Conservation (phyloP, 2,113 vertebrate genomes). For the Haemorhous mexicanus region DNA sequence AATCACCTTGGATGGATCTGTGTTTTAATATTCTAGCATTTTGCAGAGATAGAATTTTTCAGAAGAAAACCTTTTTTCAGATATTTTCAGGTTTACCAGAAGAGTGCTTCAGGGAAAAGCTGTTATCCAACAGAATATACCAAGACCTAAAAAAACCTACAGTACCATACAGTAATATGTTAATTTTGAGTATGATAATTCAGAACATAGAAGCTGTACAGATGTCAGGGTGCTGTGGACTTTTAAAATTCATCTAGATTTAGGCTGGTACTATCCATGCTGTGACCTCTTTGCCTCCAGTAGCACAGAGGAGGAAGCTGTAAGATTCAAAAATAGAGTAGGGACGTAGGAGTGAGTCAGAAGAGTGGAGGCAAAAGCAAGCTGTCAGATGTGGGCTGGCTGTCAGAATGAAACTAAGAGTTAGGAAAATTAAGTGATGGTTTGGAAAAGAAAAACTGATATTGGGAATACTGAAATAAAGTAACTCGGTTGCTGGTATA, state of each 20-base stretch:
- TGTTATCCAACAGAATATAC: not conserved
- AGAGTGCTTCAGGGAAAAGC: not conserved
- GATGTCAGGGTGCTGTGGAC: not conserved
- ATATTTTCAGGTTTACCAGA: not conserved
- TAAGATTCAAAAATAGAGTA: conserved; percentile 24
- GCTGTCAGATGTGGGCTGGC: conserved; percentile 43
- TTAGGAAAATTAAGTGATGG: conserved; percentile 3
- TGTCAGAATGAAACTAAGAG: conserved; percentile 23
- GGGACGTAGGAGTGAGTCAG: conserved; percentile 33
- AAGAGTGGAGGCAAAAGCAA: conserved; percentile 35
- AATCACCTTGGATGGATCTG: not conserved
- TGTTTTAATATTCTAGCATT: not conserved
- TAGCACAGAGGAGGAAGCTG: conserved; percentile 1
- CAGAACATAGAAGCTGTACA: not conserved
- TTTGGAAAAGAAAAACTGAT: not conserved
- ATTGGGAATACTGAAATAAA: not conserved
- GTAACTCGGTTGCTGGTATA: not conserved
- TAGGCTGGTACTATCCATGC: not conserved
- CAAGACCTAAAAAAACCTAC: not conserved
- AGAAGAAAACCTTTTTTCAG: not conserved
- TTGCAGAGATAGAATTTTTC: not conserved
- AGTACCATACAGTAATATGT: not conserved
- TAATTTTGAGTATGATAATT: not conserved
- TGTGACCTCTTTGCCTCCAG: conserved; percentile 9
- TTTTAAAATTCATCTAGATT: not conserved